Evolutionary conservation across 2,113 vertebrate genomes (phyloP).

Genomic region (Alligator mississippiensis): DNA sequence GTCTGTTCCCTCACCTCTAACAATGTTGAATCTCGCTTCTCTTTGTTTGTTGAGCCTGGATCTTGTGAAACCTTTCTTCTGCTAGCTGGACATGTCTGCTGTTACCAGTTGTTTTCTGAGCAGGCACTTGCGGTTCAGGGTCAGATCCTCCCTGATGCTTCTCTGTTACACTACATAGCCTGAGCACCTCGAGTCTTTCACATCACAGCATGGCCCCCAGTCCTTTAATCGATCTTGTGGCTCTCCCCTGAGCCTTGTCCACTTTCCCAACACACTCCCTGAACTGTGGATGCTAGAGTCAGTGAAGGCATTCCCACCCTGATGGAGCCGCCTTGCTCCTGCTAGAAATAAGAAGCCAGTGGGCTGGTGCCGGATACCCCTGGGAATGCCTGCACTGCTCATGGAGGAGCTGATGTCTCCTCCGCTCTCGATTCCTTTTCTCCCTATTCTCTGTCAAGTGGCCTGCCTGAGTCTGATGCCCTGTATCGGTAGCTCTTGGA

Average conservation of each 20-base stretch:
- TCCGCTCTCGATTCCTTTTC: background rate
- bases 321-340: background rate
- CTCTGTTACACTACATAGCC: background rate
- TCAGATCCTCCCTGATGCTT: background rate
- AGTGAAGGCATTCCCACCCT: too few relatives aligned
- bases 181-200: background rate
- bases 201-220: too few relatives aligned
- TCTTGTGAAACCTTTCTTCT: background rate
- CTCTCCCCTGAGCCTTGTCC: background rate
- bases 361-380: background rate
- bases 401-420: background rate
- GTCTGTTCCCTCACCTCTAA: too few relatives aligned
- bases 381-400: background rate
- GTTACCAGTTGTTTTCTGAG: background rate
- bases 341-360: background rate
- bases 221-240: background rate
- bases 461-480: too few relatives aligned
- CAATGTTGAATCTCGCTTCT: too few relatives aligned
- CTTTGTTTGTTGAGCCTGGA: background rate
- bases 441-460: background rate
- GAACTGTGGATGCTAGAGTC: background rate
- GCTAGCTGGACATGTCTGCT: background rate
- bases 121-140: background rate
- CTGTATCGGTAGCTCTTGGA: rapidly evolving
- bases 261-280: background rate